Conservation (phyloP, 2,113 vertebrate genomes). For the Callocephalon fimbriatum region DNA sequence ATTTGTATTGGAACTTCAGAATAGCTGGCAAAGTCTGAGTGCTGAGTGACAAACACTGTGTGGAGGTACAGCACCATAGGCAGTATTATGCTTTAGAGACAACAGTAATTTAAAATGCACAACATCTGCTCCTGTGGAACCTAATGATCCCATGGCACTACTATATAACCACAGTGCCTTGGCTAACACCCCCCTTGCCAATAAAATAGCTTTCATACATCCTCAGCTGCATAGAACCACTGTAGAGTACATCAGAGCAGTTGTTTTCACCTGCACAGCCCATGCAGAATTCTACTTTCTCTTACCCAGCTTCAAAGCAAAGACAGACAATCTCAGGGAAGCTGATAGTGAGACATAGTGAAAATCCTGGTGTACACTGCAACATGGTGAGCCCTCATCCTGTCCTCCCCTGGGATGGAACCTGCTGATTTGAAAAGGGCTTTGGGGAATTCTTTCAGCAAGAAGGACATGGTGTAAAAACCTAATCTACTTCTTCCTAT, state of each 20-base stretch:
- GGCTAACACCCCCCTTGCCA: neutral
- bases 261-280: neutral
- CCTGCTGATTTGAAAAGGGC: neutral
- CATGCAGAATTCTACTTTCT: neutral
- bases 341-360: neutral
- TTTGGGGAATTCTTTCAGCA: neutral
- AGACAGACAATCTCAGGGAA: neutral
- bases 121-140: neutral
- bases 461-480: neutral
- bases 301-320: constrained; percentile 4
- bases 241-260: constrained; percentile 1
- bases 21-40: neutral
- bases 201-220: neutral
- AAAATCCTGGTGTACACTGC: neutral
- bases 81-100: neutral
- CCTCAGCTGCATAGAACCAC: neutral
- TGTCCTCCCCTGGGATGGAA: neutral
- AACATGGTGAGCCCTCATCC: neutral
- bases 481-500: neutral
- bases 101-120: neutral
- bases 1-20: neutral
- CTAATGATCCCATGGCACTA: neutral
- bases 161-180: neutral
- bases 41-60: neutral
- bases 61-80: neutral